phyloP scores from a whole-genome alignment of 1,140 invertebrate genomes.

The Drosophila willistoni region DNA sequence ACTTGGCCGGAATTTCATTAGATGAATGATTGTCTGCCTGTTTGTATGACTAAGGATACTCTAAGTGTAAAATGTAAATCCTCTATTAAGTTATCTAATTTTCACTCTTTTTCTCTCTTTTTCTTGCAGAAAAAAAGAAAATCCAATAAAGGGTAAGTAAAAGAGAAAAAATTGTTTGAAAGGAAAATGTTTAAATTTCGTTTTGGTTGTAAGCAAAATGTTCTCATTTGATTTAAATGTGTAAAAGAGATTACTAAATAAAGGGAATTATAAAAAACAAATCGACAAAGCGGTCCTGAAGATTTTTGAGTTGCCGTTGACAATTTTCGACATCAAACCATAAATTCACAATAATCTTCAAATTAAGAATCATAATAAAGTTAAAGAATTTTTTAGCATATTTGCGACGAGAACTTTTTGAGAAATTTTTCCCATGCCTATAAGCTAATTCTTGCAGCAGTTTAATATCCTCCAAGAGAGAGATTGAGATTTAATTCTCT shows the following conservation, averaged over 20 bases:
- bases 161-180: background rate
- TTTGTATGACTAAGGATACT: background rate
- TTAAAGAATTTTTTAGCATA: too few relatives aligned
- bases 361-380: too few relatives aligned
- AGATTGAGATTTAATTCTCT: background rate
- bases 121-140: background rate
- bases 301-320: too few relatives aligned
- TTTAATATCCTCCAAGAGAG: background rate
- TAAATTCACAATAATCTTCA: too few relatives aligned
- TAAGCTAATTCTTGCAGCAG: background rate
- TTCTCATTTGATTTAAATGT: background rate
- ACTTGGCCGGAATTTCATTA: slow-evolving; percentile 48
- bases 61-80: slow-evolving; percentile 13
- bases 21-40: slow-evolving; percentile 28
- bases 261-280: background rate
- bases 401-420: too few relatives aligned
- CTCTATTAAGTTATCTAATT: slow-evolving; percentile 9
- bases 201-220: slow-evolving; percentile 9
- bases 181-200: background rate
- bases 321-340: too few relatives aligned
- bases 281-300: background rate
- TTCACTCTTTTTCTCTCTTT: background rate
- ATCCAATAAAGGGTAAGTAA: slow-evolving; percentile 6
- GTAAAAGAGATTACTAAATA: background rate
- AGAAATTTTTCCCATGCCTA: too few relatives aligned